Evolutionary conservation across 1,140 invertebrate species (phyloP), one percentile per base, ranked within the genome.

Genomic region (Coptotermes formosanus): DNA sequence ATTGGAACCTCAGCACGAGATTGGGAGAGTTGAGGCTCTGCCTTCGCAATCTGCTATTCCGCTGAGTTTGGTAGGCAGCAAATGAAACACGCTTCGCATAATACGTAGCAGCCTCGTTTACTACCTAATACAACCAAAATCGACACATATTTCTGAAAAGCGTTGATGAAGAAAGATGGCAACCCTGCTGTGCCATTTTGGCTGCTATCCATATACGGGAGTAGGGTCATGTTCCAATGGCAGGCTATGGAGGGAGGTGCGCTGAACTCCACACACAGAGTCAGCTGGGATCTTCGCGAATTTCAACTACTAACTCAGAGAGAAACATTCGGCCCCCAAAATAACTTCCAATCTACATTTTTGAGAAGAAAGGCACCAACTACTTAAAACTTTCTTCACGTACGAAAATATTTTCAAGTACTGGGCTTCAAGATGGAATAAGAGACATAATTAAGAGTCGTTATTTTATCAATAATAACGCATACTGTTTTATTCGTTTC

Each of bases 171-270:
- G 25, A 75, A 30, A 16, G 25, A 11, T 75, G 64, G 64, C 64
- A 75, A 30, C 64, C 25, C 64, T 30, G 64, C 64, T 75, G 59
- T 64, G 59, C 64, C 25, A 75, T 75, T 75, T 75, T 75, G 25
- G 64, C 64, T 12, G 25, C 64, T 75, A 16, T 25, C 64, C 64
- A 75, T 75, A 75, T 75, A 75, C 7, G 64, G 64, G 64, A 75
- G 64, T 75, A 75, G 64, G 64, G 64, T 75, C 64, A 75, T 75
- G 64, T 75, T 75, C 64, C 64, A 75, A 75, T 75, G 64, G 64
- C 64, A n/a, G 64, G 64, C 25, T 16, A 25, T 8, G 21, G 59
- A n/a, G 64, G 9, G 64, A 30, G 64, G n/a, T 25, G n/a, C 6
- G 64, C 7, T 8, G n/a, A 9, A n/a, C 64, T 25, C 64, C 64